Base-by-base conservation (phyloP, 2,888 invertebrate genomes). In the Chromoteleia sp. region DNA sequence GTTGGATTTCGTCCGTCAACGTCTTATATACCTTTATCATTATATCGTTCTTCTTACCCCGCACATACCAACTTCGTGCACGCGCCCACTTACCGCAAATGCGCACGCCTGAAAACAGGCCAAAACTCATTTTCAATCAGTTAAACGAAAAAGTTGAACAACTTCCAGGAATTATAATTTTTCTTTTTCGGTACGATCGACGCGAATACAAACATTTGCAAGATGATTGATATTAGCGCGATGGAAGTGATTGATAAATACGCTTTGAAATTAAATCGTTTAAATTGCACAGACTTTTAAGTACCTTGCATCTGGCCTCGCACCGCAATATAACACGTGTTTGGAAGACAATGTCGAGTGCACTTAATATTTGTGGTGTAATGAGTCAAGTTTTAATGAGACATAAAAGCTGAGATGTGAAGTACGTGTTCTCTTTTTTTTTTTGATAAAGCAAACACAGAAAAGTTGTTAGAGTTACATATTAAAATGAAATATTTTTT, bases 1-100 rank as follows among this genome's bases (percentile, higher is more conserved):
- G 76, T 61, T 52, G 56, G 50, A 76, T 52, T 68, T 52, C 33
- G 41, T 15, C 39, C 65, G 48, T 65, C 74, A 75, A 56, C 48
- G 36, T 75, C 48, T 65, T 56, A 54, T 63, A 45, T 21, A 43
- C 25, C 45, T 45, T 39, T 73, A 52, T 61, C 54, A 61, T 73
- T 73, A 73, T 43, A 50, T 30, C 58, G 33, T 6, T 21, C 12
- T 59, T 39, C 48, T 59, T 21, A 8, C 21, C 45, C 43, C 45
- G 10, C 8, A 15, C 12, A 10, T 21, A 3, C 43, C n/a, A 5
- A 10, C 6, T 14, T n/a, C 50, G n/a, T 21, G 6, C 0, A 25
- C 25, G n/a, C 17, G 21, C 17, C 19, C 12, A 12, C 10, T 33
- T 25, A 12, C 45, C 19, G 19, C 17, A 41, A 41, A 41, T 7